phyloP scores from a whole-genome alignment of 2,113 vertebrate genomes.

The Strigops habroptila region DNA sequence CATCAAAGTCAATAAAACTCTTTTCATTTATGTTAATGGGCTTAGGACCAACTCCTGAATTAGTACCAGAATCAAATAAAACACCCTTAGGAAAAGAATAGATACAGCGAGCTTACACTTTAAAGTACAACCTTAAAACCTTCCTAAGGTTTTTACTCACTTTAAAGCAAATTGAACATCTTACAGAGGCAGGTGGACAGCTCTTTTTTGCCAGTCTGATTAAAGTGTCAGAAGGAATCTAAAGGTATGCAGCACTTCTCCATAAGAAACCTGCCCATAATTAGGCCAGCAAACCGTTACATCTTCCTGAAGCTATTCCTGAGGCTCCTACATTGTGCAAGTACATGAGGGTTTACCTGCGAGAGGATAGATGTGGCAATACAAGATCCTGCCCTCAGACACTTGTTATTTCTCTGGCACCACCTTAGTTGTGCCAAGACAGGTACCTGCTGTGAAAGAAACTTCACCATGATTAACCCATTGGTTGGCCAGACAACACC shows the following conservation, averaged over 20 bases:
- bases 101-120: neutral
- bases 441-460: neutral
- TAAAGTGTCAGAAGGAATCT: neutral
- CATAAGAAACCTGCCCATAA: neutral
- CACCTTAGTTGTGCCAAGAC: neutral
- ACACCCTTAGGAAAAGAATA: constrained; percentile 1
- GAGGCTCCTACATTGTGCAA: neutral
- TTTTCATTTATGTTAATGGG: constrained; percentile 44
- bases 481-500: neutral
- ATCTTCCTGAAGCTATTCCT: neutral
- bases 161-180: neutral
- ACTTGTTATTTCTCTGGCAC: neutral
- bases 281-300: neutral
- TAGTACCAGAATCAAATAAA: constrained; percentile 49
- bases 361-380: neutral
- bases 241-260: rapidly evolving
- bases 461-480: neutral
- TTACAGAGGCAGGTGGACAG: neutral
- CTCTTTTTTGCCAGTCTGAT: neutral
- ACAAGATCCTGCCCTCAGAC: neutral
- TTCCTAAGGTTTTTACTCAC: neutral
- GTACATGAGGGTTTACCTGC: rapidly evolving
- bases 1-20: constrained; percentile 61
- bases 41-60: constrained; percentile 40
- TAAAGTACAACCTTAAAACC: constrained; percentile 16